Base-by-base conservation (phyloP, 1,140 invertebrate genomes). In the Cyrtorhinus lividipennis region DNA sequence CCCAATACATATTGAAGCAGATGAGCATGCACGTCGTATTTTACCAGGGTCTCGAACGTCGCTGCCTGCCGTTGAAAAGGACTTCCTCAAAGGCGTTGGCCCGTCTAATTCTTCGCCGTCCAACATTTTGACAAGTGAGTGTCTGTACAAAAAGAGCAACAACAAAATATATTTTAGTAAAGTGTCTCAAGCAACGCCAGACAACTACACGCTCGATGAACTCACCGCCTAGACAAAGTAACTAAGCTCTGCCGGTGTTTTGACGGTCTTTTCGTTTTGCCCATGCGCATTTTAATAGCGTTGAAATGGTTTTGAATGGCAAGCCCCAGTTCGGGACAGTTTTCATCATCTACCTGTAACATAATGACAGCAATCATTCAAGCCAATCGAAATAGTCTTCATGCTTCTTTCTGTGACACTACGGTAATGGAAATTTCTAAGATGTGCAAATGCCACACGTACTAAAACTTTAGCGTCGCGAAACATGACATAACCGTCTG, bases 261-360 rank as follows among this genome's bases (percentile, higher is more conserved):
- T 18, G 86, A 86, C 64, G 82, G 81, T n/a, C 82, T 79, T 63
- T 77, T 76, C 2, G 80, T 80, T 67, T 83, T 82, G 18, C 84
- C 85, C 48, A 80, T 79, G 13, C 86, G 75, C 64, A 90, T 83
- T 72, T 88, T 83, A 63, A 92, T 90, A 2, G 90, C 84, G 62
- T 87, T 80, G 74, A 94, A 93, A 74, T 94, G 89, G 75, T 93
- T 92, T 73, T 90, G 86, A 45, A 93, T 79, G 1, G 87, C 83
- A 65, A 88, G 82, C 13, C 85, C 84, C 53, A 94, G 73, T 69
- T 88, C 84, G 0, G 88, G 86, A 69, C 88, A 88, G 71, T 86
- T 81, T 69, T 92, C 90, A 62, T 88, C 85, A 69, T 83, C 81
- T 56, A 90, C 77, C 87, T 91, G 68, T 1, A 68, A 66, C 56